Base-by-base conservation (phyloP, 23 tunicate genomes). In the Clavelina lepadiformis region DNA sequence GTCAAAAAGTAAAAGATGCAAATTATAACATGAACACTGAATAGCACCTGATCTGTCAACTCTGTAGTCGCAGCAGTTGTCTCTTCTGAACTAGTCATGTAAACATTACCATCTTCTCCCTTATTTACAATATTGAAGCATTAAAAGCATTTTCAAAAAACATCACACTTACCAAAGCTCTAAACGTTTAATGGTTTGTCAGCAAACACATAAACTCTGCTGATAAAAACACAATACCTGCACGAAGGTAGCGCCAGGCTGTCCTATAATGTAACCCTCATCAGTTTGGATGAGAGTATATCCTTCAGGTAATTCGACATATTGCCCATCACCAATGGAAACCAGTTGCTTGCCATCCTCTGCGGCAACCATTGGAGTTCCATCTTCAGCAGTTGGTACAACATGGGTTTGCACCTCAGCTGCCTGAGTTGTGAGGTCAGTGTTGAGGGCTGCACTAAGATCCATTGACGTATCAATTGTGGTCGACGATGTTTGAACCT, bases 31-130 rank as follows among this genome's bases (percentile, higher is more conserved):
- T n/a, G n/a, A n/a, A n/a, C n/a, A n/a, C n/a, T n/a, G n/a, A n/a
- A n/a, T n/a, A n/a, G n/a, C n/a, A 87, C 96, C 87, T 87, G 83
- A 31, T 73, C 80, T 35, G 86, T 60, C 19, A 67, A 46, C 60
- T 86, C 95, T 65, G 95, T 45, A 13, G 68, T 65, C 0, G 69
- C 74, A 58, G 95, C 33, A 13, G 68, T 65, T 1, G 69, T 65
- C 3, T 82, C 96, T 46, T 87, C 96, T 31, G 88, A 74, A 56
- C 78, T 87, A n/a, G 96, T 87, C 76, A 87, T 68, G 59, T 87
- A 87, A 45, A 87, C 96, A 61, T 87, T 79, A 19, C 96, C 96
- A 66, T 89, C 89, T 57, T 81, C 89, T 35, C 88, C 97, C 95
- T 86, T 28, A 13, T n/a, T n/a, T n/a, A 28, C 11, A 70, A 35